These are phyloP conservation scores for Alitta virens DNA, from an alignment of 2,888 invertebrate genomes.

Conservation along the genomic window DNA sequence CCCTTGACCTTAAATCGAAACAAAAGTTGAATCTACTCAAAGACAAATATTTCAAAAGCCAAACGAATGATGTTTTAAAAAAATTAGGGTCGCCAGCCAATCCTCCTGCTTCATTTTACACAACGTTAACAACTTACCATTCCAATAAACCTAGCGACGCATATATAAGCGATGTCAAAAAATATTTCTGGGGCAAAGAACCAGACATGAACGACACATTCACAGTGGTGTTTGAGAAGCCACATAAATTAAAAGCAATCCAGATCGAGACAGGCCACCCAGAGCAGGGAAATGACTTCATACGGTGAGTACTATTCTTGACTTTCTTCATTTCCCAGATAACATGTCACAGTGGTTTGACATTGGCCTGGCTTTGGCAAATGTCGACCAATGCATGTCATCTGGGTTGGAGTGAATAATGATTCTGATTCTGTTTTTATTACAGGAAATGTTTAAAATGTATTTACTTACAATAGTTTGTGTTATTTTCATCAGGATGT, in stretches of 20 bases:
- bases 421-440: no score
- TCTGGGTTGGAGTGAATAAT: no score
- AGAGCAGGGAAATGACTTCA: not conserved
- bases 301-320: not conserved
- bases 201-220: not conserved
- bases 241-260: not conserved
- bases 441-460: no score
- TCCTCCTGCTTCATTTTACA: not conserved
- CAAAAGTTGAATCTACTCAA: not conserved
- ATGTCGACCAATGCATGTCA: no score
- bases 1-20: not conserved
- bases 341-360: no score
- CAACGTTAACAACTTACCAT: not conserved
- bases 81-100: not conserved
- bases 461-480: no score
- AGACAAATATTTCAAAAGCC: not conserved
- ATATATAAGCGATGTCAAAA: not conserved
- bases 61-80: not conserved
- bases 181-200: not conserved
- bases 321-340: no score
- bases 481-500: no score
- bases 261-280: not conserved
- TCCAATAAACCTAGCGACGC: not conserved
- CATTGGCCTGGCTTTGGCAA: no score
- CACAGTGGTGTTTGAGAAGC: not conserved